Percentiles rank a stretch among this genome's conserved stretches.
phyloP scores from a whole-genome alignment of 2,113 vertebrate genomes.

The Crypturellus undulatus region DNA sequence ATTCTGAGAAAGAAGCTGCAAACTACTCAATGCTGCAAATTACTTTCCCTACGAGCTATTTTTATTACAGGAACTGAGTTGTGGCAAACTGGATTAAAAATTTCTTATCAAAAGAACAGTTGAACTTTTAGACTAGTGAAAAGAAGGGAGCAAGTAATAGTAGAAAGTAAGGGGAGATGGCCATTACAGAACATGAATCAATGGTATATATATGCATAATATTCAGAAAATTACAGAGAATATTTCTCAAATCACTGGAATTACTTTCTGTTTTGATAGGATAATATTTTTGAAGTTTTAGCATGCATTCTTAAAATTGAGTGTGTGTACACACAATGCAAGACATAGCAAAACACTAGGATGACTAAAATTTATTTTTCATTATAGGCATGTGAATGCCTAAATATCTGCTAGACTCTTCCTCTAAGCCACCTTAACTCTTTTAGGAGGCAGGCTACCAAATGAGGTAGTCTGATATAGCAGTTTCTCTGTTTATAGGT shows the following conservation, averaged over 20 bases:
- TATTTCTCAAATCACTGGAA: not conserved
- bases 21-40: not conserved
- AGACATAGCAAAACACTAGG: not conserved
- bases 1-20: not conserved
- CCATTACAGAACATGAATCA: not conserved
- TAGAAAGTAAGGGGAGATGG: not conserved
- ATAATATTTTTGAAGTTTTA: not conserved
- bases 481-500: not conserved
- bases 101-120: not conserved
- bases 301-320: not conserved
- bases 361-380: not conserved
- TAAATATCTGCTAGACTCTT: not conserved
- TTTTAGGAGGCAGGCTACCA: not conserved
- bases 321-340: not conserved
- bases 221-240: not conserved
- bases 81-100: not conserved
- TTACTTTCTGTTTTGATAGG: not conserved
- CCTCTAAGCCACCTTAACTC: not conserved
- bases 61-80: not conserved
- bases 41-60: not conserved
- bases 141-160: not conserved
- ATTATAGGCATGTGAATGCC: not conserved
- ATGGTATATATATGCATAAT: fast-evolving
- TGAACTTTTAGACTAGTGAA: not conserved
- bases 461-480: not conserved